Percentiles rank a stretch among this genome's conserved stretches.
Evolutionary conservation across 2,797 vertebrate genomes (phyloP).

Genomic region (Sandelia bainsii): DNA sequence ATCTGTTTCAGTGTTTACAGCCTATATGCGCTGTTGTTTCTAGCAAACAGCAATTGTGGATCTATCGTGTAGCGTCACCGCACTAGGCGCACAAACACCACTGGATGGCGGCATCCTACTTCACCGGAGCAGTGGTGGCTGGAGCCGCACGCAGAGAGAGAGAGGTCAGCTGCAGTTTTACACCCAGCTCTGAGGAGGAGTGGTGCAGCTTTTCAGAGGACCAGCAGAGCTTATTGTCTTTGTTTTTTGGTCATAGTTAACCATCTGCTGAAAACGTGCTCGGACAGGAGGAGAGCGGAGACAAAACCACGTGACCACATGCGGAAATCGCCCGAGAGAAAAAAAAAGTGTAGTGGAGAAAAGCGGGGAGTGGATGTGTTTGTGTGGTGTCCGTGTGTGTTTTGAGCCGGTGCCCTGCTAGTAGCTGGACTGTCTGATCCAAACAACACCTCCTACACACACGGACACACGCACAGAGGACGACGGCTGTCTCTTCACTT

Average conservation of each 20-base stretch:
- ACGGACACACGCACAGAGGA: neutral
- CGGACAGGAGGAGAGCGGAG: neutral
- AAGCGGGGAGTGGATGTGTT: constrained; percentile 23
- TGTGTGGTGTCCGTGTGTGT: neutral
- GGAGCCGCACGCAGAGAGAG: neutral
- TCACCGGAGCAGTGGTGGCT: accelerated
- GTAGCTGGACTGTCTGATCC: neutral
- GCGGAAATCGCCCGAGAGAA: constrained; percentile 58
- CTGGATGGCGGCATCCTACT: constrained; percentile 15
- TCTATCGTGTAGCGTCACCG: too few species aligned
- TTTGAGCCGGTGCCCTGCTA: constrained; percentile 23
- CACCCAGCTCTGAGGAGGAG: neutral
- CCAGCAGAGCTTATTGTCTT: neutral
- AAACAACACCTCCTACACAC: neutral
- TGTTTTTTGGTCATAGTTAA: neutral
- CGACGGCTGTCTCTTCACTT: neutral
- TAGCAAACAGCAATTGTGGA: too few species aligned
- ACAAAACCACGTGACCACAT: constrained; percentile 64
- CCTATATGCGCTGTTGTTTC: too few species aligned
- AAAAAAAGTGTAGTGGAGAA: constrained; percentile 27
- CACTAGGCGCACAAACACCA: neutral
- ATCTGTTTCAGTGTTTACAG: too few species aligned
- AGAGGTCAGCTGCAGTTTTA: neutral
- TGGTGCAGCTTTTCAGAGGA: too few species aligned
- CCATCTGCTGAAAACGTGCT: neutral